Evolutionary conservation across 92 coral and sea anemone genomes (phyloP), one percentile per base, ranked within the genome.

Genomic region (Parazoanthus darwini): DNA sequence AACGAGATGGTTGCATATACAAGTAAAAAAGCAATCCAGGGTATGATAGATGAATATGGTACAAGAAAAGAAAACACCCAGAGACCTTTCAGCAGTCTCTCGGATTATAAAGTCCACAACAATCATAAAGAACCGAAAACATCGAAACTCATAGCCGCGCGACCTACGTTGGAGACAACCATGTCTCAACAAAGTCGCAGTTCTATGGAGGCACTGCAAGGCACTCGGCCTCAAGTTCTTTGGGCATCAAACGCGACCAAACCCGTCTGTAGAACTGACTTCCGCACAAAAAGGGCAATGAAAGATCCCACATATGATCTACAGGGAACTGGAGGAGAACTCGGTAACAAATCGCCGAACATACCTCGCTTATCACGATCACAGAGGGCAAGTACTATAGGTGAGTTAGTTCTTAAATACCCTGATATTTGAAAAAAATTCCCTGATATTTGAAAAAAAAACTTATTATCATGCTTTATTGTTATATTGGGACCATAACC

Each of bases 361-460:
- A 58, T 0, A 6, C 26, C 25, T 23, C 70, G 70, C 70, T 14
- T 20, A 63, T 63, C 25, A 76, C 80, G 16, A 63, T 63, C 46
- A 76, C 80, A 42, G 29, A 76, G 50, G 25, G 54, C 46, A 76
- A 76, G n/a, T 36, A 37, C 33, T 18, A 76, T 76, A 76, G 80
- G 80, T 76, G 6, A n/a, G 80, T 54, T 54, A 54, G 16, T 54
- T 15, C 1, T 13, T 11, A 54, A 54, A 54, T 54, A 39, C 51
- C 51, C 9, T 46, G 51, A 46, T 46, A 46, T 46, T 46, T 46
- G 5, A 4, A 8, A 46, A 46, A n/a, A 46, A 46, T n/a, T 10
- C 11, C 51, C 9, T 46, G 51, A 46, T 46, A 46, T 46, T 46
- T 46, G 5, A 4, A 8, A 46, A 46, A 46, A 46, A 46, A 9